These are phyloP conservation scores for Bombyx huttoni DNA, from an alignment of 2,888 invertebrate genomes.

Conservation along the genomic window DNA sequence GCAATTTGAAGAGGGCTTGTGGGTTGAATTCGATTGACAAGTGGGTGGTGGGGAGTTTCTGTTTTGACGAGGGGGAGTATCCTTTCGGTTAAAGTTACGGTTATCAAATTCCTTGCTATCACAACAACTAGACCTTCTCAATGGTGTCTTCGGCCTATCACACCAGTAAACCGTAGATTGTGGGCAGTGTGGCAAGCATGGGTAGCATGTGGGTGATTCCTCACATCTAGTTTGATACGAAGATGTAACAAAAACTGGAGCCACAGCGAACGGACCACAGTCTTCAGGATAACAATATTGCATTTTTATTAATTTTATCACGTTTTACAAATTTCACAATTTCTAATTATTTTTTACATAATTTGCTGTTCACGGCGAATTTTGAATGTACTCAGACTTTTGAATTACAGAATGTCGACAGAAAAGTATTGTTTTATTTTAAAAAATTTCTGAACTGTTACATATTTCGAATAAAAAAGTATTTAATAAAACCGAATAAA, in stretches of 20 bases:
- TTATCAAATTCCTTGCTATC: neutral
- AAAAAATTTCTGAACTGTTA: neutral
- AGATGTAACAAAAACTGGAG: constrained; percentile 33
- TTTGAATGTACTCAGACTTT: neutral
- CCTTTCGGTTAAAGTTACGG: neutral
- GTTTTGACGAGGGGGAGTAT: neutral
- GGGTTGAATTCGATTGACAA: neutral
- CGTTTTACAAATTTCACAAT: constrained; percentile 14
- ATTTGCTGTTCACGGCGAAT: neutral
- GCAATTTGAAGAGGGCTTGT: constrained; percentile 6
- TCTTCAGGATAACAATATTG: constrained; percentile 32
- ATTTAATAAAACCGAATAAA: neutral
- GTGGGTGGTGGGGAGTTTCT: neutral
- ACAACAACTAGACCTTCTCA: constrained; percentile 4
- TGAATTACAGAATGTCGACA: neutral
- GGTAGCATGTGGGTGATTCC: constrained; percentile 22
- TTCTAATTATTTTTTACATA: constrained; percentile 8
- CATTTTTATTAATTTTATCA: constrained; percentile 25
- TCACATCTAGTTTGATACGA: constrained; percentile 24
- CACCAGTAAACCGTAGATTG: constrained; percentile 28
- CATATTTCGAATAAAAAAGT: neutral
- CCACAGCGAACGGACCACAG: constrained; percentile 32
- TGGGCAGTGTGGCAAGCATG: constrained; percentile 36
- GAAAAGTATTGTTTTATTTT: neutral
- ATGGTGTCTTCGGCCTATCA: constrained; percentile 15